Conservation (phyloP, 2,797 vertebrate species). For the Tympanoctomys barrerae region DNA sequence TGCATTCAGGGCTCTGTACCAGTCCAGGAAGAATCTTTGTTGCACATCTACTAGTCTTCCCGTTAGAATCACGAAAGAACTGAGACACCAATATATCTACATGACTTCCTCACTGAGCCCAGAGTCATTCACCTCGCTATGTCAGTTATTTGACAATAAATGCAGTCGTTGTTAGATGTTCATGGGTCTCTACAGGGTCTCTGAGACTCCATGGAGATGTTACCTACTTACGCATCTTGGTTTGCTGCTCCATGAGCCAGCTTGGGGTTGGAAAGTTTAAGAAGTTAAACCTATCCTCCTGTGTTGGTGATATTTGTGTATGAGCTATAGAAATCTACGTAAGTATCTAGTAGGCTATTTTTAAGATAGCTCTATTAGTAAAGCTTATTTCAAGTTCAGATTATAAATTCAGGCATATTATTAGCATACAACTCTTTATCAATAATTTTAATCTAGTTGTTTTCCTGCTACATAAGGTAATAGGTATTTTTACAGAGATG, state of each 20-base stretch:
- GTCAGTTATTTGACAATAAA: neutral
- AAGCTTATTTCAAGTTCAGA: conserved; percentile 26
- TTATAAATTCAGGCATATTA: neutral
- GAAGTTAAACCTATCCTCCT: neutral
- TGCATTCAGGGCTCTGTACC: neutral
- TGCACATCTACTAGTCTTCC: neutral
- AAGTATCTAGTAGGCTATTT: neutral
- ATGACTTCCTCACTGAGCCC: neutral
- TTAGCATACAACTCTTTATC: neutral
- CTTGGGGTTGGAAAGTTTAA: neutral
- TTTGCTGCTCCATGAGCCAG: neutral
- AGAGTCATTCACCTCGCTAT: neutral
- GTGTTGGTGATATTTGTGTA: neutral
- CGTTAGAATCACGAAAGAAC: neutral
- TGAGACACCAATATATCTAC: neutral
- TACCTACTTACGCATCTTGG: neutral
- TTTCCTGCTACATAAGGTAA: neutral
- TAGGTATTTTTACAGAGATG: neutral
- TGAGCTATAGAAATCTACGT: neutral
- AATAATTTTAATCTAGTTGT: neutral
- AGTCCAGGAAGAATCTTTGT: neutral
- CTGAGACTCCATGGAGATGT: neutral
- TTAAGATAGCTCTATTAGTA: neutral
- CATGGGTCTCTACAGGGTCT: neutral
- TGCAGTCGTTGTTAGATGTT: neutral